Base-by-base conservation (phyloP, 2,113 vertebrate species). In the Sorex fumeus region DNA sequence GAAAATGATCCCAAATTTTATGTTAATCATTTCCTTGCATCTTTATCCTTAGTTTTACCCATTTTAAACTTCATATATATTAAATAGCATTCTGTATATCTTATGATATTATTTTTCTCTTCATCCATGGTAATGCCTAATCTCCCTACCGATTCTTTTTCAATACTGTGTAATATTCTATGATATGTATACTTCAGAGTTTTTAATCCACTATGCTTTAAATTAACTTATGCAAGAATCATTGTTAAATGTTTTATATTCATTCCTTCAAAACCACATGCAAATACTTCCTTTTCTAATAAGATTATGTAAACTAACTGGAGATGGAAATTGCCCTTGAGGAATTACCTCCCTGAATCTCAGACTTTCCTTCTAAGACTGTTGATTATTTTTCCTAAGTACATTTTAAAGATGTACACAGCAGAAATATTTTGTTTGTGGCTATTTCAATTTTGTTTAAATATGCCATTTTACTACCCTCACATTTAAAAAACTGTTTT, bases 31-130 rank as follows among this genome's bases (percentile, higher is more conserved):
- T 80, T 9, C 25, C 2, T 78, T 57, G 8, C 3, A 71, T 27
- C n/a, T 21, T 81, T 85, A 85, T 28, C 8, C 70, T 40, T 40
- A 34, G 0, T 25, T 90, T 77, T 84, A 1, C 15, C 47, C 47
- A 85, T 88, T 91, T 91, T 77, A 40, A 82, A 57, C 15, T 71
- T 84, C 25, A 28, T 9, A 47, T 36, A 74, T 76, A n/a, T 84
- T 11, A 80, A 84, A 81, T 69, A 1, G 12, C 36, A 77, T 3
- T 64, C 13, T 28, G 40, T 2, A 36, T 67, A 45, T 45, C 8
- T 60, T 47, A 47, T n/a, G 16, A 3, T 47, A 2, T 27, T 10
- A 21, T 79, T 75, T 87, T 84, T 13, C 27, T 90, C 25, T 83
- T 40, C 15, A 72, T 4, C 50, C 30, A 62, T 74, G 32, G 23